A percentile compares a stretch with the other conserved stretches of the same genome.
These are phyloP conservation scores for Hirtodrosophila trivittata DNA, from an alignment of 2,888 invertebrate species.

Conservation along the genomic window DNA sequence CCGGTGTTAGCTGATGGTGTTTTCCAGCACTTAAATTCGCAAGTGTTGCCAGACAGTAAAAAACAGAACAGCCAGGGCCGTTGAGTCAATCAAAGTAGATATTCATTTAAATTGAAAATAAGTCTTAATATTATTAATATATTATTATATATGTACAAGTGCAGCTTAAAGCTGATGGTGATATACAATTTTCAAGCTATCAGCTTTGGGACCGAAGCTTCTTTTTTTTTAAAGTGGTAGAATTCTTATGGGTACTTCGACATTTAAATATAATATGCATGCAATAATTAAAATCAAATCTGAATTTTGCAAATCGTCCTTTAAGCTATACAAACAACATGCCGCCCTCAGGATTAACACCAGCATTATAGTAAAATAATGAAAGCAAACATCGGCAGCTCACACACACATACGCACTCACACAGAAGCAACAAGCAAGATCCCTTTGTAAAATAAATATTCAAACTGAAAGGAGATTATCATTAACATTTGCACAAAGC, in stretches of 20 bases:
- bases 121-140: no score
- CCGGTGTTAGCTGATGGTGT: background rate
- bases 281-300: constrained; percentile 63
- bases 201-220: no score
- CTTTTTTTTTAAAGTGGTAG: no score
- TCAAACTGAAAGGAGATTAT: constrained; percentile 60
- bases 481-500: constrained; percentile 75
- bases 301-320: constrained; percentile 34
- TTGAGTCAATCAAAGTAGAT: background rate
- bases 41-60: constrained; percentile 36
- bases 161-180: no score
- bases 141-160: no score
- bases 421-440: constrained; percentile 4
- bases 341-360: constrained; percentile 74
- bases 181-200: no score
- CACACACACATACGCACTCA: constrained; percentile 10
- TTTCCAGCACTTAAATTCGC: constrained; percentile 8
- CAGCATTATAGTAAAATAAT: constrained; percentile 22
- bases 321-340: constrained; percentile 63
- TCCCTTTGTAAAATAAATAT: constrained; percentile 1
- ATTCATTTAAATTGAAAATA: no score
- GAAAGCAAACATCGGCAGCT: constrained; percentile 24
- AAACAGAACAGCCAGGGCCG: background rate
- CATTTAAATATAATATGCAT: constrained; percentile 1
- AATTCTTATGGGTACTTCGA: no score